Conservation (phyloP, 1,140 invertebrate species). For the Drosophila pseudoananassae region DNA sequence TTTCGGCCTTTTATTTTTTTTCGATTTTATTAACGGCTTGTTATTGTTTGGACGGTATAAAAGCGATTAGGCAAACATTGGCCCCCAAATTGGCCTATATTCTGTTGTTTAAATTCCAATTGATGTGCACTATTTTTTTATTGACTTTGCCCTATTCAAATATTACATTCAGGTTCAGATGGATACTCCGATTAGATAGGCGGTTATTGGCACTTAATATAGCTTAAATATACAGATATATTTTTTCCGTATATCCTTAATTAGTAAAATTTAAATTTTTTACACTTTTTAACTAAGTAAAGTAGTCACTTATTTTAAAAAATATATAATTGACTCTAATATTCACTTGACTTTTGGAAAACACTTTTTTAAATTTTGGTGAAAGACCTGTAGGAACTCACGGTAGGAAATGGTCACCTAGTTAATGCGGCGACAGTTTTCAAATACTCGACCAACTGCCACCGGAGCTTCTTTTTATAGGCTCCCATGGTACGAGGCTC, state of each 20-base stretch:
- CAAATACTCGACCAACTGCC: not conserved
- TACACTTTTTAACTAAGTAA: not conserved
- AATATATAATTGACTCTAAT: not conserved
- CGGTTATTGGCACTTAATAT: not conserved
- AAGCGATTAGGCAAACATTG: conserved; percentile 1
- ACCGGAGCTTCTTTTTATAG: not conserved
- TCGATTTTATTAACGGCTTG: conserved; percentile 25
- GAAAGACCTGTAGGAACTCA: not conserved
- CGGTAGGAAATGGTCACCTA: not conserved
- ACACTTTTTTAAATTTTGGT: not conserved
- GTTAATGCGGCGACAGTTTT: not conserved
- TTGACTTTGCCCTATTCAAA: not conserved
- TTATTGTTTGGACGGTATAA: conserved; percentile 27
- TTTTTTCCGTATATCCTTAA: not conserved
- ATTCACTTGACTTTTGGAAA: not conserved
- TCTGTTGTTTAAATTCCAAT: conserved; percentile 4
- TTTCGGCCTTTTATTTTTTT: conserved; percentile 21
- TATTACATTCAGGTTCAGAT: not conserved
- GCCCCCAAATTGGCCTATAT: not conserved
- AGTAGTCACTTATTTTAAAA: not conserved
- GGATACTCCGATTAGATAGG: not conserved
- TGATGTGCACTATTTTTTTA: not conserved
- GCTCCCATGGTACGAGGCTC: not conserved
- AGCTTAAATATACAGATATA: not conserved
- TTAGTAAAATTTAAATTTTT: too few relatives aligned